phyloP scores from a whole-genome alignment of 2,888 invertebrate species.

The Metacarcinus magister region DNA sequence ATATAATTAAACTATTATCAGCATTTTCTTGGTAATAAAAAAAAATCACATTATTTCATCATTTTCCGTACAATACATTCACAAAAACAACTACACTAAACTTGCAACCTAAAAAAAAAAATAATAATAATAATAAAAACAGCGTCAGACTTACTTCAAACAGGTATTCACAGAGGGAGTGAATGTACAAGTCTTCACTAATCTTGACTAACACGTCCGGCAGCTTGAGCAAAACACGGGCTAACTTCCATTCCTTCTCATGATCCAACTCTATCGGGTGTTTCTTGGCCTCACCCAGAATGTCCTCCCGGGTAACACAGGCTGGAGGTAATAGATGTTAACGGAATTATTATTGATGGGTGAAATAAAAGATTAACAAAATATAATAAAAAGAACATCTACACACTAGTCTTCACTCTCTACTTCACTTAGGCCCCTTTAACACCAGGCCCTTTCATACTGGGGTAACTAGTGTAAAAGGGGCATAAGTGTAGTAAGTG shows the following conservation, averaged over 20 bases:
- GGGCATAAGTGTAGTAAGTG: too few species aligned
- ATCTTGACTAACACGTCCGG: slow-evolving; percentile 94
- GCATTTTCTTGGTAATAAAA: too few species aligned
- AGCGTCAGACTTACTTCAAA: slow-evolving; percentile 88
- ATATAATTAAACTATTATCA: too few species aligned
- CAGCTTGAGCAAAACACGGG: slow-evolving; percentile 90
- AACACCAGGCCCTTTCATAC: too few species aligned
- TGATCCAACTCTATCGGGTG: slow-evolving; percentile 90
- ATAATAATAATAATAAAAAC: background rate
- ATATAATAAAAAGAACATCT: too few species aligned
- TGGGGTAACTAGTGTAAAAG: too few species aligned
- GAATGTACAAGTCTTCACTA: slow-evolving; percentile 91
- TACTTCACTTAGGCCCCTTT: too few species aligned
- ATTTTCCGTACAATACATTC: too few species aligned
- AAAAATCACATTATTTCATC: too few species aligned
- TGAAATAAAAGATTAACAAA: background rate
- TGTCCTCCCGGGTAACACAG: slow-evolving; percentile 87
- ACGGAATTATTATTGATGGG: background rate
- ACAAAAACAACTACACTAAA: too few species aligned
- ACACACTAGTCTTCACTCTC: too few species aligned
- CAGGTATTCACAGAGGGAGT: slow-evolving; percentile 96
- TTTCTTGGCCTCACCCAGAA: slow-evolving; percentile 88
- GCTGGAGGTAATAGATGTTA: slow-evolving; percentile 63
- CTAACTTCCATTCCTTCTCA: slow-evolving; percentile 97
- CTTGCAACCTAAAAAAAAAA: background rate